Evolutionary conservation across 1,140 invertebrate genomes (phyloP).

Genomic region (Lepidostoma basale): DNA sequence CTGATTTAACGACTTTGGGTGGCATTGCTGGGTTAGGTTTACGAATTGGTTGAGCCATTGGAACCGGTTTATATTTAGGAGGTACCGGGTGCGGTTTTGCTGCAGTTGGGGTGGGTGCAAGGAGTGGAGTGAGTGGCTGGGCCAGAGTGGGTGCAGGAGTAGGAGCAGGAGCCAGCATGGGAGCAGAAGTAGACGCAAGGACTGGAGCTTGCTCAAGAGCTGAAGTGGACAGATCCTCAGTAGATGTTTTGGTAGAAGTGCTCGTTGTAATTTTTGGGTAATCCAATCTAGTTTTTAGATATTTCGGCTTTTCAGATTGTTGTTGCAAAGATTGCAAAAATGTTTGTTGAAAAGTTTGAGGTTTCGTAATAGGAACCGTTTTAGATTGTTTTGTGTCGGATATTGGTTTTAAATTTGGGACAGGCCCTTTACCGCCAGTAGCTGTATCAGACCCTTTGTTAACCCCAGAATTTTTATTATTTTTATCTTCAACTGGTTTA

Average conservation of each 20-base stretch:
- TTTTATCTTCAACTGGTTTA: constrained; percentile 48
- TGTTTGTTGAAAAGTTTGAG: constrained; percentile 61
- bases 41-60: constrained; percentile 27
- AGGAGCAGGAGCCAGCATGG: constrained; percentile 23
- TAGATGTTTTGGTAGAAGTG: constrained; percentile 49
- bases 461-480: constrained; percentile 49
- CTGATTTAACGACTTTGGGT: constrained; percentile 47
- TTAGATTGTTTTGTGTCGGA: constrained; percentile 57
- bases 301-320: constrained; percentile 57
- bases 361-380: constrained; percentile 51
- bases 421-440: constrained; percentile 55
- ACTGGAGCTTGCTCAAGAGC: no score
- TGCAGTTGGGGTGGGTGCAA: neutral
- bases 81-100: neutral
- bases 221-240: constrained; percentile 9
- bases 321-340: constrained; percentile 58
- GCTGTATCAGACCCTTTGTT: constrained; percentile 46
- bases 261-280: constrained; percentile 57
- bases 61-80: constrained; percentile 25
- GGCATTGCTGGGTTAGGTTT: constrained; percentile 33
- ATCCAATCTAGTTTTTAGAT: constrained; percentile 56
- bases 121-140: no score
- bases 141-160: no score
- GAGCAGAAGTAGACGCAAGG: constrained; percentile 51
- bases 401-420: constrained; percentile 61